These are phyloP conservation scores for Cyprinodon brontotheroides DNA, from an alignment of 2,113 vertebrate genomes.

Conservation along the genomic window DNA sequence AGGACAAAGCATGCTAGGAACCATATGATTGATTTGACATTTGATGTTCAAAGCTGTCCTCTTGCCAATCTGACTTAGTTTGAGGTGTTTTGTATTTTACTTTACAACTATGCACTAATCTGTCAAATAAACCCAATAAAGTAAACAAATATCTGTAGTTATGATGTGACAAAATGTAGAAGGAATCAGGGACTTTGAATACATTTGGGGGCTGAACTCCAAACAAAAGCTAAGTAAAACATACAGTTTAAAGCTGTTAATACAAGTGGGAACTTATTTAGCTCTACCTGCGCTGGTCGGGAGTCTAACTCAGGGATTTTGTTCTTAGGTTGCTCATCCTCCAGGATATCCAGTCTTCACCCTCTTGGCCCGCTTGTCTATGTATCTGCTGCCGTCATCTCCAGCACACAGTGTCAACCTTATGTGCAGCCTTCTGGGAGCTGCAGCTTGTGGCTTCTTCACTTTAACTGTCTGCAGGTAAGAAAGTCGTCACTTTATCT, in stretches of 20 bases:
- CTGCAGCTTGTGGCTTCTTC: constrained; percentile 86
- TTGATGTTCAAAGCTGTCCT: too few species aligned
- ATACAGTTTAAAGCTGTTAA: background rate
- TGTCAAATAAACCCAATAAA: too few species aligned
- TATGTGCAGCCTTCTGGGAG: constrained; percentile 86
- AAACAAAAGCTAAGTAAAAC: background rate
- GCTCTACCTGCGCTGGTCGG: background rate
- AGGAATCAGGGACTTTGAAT: too few species aligned
- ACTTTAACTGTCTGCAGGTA: constrained; percentile 93
- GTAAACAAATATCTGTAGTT: too few species aligned
- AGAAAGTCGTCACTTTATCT: background rate
- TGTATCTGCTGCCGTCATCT: constrained; percentile 81
- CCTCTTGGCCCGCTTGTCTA: constrained; percentile 82
- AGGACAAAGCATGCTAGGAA: too few species aligned
- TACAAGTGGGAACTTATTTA: background rate
- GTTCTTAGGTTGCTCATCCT: constrained; percentile 91
- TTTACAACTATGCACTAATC: too few species aligned
- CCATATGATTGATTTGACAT: too few species aligned
- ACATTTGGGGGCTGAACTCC: too few species aligned
- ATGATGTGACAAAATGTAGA: too few species aligned
- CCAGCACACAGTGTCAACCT: constrained; percentile 89
- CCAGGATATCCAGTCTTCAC: constrained; percentile 97
- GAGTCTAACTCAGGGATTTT: constrained; percentile 8
- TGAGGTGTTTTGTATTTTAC: too few species aligned
- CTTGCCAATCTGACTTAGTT: too few species aligned